These are phyloP conservation scores for Synanthedon tipuliformis DNA, from an alignment of 2,888 invertebrate species.

Conservation along the genomic window DNA sequence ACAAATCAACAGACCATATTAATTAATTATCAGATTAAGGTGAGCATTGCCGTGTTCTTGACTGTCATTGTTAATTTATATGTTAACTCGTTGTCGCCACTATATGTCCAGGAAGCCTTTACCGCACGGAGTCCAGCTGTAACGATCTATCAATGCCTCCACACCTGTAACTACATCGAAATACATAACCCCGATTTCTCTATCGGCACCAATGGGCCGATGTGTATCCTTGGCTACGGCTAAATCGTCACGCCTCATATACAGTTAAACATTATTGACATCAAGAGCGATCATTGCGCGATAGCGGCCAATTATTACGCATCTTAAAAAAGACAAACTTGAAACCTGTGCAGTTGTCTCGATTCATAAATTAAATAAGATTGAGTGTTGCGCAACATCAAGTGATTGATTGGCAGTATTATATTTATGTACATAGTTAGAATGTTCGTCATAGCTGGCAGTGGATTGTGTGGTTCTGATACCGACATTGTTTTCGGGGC, in stretches of 20 bases:
- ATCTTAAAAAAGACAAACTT: constrained; percentile 22
- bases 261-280: constrained; percentile 8
- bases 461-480: constrained; percentile 15
- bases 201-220: not conserved
- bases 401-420: constrained; percentile 48
- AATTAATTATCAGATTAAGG: constrained; percentile 71
- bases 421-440: constrained; percentile 36
- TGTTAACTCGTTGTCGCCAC: constrained; percentile 7
- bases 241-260: constrained; percentile 1
- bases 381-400: constrained; percentile 41
- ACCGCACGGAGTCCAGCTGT: constrained; percentile 2
- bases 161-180: not conserved
- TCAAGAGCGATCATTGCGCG: constrained; percentile 17
- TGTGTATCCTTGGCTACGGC: not conserved
- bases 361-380: constrained; percentile 39
- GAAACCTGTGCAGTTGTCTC: constrained; percentile 23
- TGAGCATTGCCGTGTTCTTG: constrained; percentile 58
- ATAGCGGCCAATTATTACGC: constrained; percentile 22
- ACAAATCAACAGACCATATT: constrained; percentile 67
- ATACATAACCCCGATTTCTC: not conserved
- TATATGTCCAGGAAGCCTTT: constrained; percentile 2
- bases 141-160: not conserved
- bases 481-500: constrained; percentile 33
- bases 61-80: constrained; percentile 22
- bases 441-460: constrained; percentile 45